Base-by-base conservation (phyloP, 2,797 vertebrate species). In the Paramormyrops hopkinsi region DNA sequence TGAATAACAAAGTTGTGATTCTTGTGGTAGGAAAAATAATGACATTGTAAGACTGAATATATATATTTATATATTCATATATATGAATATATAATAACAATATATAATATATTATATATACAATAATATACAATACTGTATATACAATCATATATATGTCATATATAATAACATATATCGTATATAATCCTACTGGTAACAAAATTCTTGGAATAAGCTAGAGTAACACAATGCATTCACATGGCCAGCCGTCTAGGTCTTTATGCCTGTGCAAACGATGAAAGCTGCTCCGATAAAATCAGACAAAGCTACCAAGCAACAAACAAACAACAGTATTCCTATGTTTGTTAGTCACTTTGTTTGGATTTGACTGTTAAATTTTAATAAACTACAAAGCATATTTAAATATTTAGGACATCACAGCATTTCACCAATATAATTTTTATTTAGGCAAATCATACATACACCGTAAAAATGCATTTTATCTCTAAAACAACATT, bases 391-490 rank as follows among this genome's bases (percentile, higher is more conserved):
- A 33, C 29, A 73, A 73, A 73, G 29, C 65, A 73, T 37, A 37
- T 17, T 48, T 50, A 50, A 84, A 22, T 50, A 84, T 46, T 84
- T n/a, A 46, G 76, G 29, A 79, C 73, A 41, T 88, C 85, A 86
- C 93, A 93, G 93, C 93, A 89, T 89, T 96, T 97, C 97, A 96
- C 97, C 97, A 97, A 94, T 97, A 97, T 97, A 97, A 93, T 96
- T 95, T 98, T 99, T 98, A 98, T 99, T 99, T 95, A 97, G 97
- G 96, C 96, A 98, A 99, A 98, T 96, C 96, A 97, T 97, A 98
- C 96, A 97, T 96, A 97, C 97, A 98, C 95, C 94, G 96, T 97
- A 97, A 95, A 97, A 97, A 97, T 95, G 93, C 95, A 95, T 97
- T 95, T 95, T 95, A 93, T 93, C 91, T 93, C 96, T 96, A 93